phyloP scores from a whole-genome alignment of 2,797 vertebrate genomes.

The Thalassophryne amazonica region DNA sequence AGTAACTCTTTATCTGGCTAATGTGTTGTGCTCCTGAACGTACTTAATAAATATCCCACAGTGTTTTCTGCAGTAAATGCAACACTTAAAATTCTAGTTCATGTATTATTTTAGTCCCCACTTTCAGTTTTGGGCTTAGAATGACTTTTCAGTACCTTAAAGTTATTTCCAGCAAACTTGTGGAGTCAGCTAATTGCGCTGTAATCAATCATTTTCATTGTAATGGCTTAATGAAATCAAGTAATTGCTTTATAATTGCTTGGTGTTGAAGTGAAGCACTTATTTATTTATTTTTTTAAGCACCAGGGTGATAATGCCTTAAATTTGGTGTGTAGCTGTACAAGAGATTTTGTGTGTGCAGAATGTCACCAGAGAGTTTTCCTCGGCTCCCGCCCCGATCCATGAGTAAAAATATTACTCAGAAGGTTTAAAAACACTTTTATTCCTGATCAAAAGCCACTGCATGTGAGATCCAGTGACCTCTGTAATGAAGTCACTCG shows the following conservation, averaged over 20 bases:
- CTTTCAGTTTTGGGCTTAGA: not conserved
- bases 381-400: too few relatives aligned
- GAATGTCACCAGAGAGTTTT: not conserved
- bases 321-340: constrained; percentile 37
- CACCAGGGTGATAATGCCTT: constrained; percentile 28
- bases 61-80: not conserved
- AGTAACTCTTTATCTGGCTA: not conserved
- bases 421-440: too few relatives aligned
- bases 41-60: not conserved
- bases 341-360: not conserved
- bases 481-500: too few relatives aligned
- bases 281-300: too few relatives aligned
- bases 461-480: too few relatives aligned
- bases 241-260: constrained; percentile 57
- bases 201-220: constrained; percentile 41
- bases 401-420: too few relatives aligned
- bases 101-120: not conserved
- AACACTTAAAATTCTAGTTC: not conserved
- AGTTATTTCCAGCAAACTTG: constrained; percentile 25
- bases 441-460: too few relatives aligned
- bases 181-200: constrained; percentile 33
- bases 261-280: constrained; percentile 32
- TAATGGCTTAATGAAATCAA: constrained; percentile 48
- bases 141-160: not conserved
- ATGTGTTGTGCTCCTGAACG: not conserved